These are phyloP conservation scores for Ailurus styani DNA, from an alignment of 2,113 vertebrate genomes.

Conservation along the genomic window DNA sequence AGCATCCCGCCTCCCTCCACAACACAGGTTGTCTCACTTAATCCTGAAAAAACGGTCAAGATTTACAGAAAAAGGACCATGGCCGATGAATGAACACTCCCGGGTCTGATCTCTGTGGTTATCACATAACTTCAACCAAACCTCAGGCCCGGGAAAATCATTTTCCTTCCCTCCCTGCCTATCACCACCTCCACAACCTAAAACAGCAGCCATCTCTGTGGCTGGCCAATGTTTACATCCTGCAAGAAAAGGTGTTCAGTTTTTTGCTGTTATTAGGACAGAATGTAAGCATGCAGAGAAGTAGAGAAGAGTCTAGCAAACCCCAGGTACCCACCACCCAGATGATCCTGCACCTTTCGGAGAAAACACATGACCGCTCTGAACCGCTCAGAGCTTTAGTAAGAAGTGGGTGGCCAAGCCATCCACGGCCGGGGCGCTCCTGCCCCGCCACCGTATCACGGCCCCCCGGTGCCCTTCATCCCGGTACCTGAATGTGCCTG, in stretches of 20 bases:
- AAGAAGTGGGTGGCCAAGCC: background rate
- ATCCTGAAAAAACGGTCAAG: background rate
- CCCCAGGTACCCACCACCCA: fast-evolving
- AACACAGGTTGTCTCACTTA: fast-evolving
- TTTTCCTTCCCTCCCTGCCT: background rate
- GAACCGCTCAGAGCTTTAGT: background rate
- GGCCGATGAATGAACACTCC: background rate
- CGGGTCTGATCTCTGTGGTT: background rate
- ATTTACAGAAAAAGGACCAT: background rate
- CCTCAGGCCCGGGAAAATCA: background rate
- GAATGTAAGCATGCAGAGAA: background rate
- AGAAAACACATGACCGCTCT: fast-evolving
- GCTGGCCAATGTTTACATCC: background rate
- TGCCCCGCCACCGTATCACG: fast-evolving
- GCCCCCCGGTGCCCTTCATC: fast-evolving
- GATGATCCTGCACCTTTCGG: background rate
- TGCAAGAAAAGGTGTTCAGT: background rate
- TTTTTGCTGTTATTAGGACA: background rate
- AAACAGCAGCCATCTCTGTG: fast-evolving
- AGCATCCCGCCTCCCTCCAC: too few species aligned
- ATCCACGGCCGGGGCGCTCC: background rate
- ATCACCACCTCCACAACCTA: too few species aligned
- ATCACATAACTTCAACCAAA: background rate
- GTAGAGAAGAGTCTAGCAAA: background rate
- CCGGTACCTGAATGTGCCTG: conserved; percentile 93